Conservation (phyloP, 2,888 invertebrate genomes). For the Keiferia lycopersicella region DNA sequence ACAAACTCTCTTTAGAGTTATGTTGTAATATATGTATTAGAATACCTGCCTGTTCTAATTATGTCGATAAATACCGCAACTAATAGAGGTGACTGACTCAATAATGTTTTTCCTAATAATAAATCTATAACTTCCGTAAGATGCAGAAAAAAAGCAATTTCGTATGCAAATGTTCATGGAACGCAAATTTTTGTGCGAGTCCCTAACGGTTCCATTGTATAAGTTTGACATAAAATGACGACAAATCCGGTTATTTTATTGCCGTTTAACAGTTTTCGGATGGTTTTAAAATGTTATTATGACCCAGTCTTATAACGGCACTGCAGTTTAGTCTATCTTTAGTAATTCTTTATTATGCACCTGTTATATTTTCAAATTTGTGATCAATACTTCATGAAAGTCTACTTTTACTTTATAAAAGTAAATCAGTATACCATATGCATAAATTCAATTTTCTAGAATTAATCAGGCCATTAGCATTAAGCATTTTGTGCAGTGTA, state of each 20-base stretch:
- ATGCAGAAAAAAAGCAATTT: not conserved
- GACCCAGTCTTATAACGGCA: conserved; percentile 10
- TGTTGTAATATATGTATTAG: not conserved
- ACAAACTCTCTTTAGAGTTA: not conserved
- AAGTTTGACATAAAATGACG: conserved; percentile 44
- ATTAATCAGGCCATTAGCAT: not conserved
- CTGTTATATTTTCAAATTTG: not conserved
- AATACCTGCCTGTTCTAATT: too few species aligned
- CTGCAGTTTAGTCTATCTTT: not conserved
- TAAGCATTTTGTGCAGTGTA: not conserved
- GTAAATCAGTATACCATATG: not conserved
- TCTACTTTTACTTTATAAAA: not conserved
- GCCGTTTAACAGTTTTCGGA: conserved; percentile 37
- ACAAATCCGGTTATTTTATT: conserved; percentile 49
- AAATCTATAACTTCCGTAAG: not conserved
- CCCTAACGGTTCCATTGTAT: conserved; percentile 58
- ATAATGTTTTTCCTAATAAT: not conserved
- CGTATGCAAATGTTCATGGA: conserved; percentile 28
- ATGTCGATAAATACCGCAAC: not conserved
- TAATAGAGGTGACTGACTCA: conserved; percentile 18
- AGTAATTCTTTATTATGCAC: not conserved
- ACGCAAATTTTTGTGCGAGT: conserved; percentile 40
- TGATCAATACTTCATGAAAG: not conserved
- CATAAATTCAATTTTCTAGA: not conserved
- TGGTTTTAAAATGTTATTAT: conserved; percentile 10